Evolutionary conservation across 2,888 invertebrate species (phyloP).

Genomic region (Platypus cylindrus): DNA sequence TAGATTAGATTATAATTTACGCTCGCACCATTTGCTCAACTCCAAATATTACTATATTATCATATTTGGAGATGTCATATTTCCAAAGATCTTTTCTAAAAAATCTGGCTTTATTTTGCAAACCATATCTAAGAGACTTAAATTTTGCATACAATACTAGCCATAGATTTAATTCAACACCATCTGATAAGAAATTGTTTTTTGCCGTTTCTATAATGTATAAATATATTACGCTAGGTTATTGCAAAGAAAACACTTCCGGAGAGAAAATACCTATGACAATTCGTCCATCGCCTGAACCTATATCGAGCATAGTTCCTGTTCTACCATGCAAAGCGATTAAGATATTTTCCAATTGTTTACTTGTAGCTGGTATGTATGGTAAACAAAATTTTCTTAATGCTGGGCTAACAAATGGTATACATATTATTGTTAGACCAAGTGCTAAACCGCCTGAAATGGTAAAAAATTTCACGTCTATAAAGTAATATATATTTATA

Average conservation of each 20-base stretch:
- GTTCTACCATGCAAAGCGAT: constrained; percentile 48
- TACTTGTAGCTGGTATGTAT: constrained; percentile 81
- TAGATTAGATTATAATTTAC: too few relatives aligned
- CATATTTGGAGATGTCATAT: constrained; percentile 58
- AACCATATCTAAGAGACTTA: constrained; percentile 43
- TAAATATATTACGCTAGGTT: too few relatives aligned
- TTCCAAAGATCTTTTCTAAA: constrained; percentile 72
- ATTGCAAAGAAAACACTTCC: too few relatives aligned
- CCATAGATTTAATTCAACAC: constrained; percentile 89
- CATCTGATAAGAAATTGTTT: constrained; percentile 61
- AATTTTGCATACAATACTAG: constrained; percentile 70
- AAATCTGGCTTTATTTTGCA: constrained; percentile 44
- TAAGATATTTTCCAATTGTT: constrained; percentile 72
- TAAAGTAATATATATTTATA: too few relatives aligned
- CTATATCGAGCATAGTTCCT: constrained; percentile 72
- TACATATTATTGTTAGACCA: constrained; percentile 56
- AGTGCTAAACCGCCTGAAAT: constrained; percentile 55
- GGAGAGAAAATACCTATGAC: constrained; percentile 46
- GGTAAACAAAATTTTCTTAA: constrained; percentile 83
- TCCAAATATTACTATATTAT: constrained; percentile 85
- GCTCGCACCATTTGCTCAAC: constrained; percentile 86
- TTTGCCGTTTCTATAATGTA: constrained; percentile 54
- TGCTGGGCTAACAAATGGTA: constrained; percentile 82
- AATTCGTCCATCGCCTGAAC: constrained; percentile 96
- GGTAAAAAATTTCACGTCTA: too few relatives aligned